Evolutionary conservation across 2,113 vertebrate species (phyloP).

Genomic region (Accipiter cooperii): DNA sequence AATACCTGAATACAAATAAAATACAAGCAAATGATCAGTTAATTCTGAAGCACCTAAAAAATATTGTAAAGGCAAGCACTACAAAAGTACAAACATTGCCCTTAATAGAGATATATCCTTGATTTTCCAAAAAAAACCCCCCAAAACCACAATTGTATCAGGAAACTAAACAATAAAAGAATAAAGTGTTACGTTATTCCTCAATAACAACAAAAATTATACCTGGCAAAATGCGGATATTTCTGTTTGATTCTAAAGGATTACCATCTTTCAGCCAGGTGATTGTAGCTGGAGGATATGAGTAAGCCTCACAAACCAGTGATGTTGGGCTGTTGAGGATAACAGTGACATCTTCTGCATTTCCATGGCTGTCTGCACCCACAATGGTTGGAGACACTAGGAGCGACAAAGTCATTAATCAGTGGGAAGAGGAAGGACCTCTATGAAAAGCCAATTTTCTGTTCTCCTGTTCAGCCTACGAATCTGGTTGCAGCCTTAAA

Average conservation of each 20-base stretch:
- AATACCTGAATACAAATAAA: background rate
- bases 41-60: background rate
- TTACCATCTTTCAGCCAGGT: slow-evolving; percentile 90
- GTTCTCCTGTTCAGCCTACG: background rate
- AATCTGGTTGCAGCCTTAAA: background rate
- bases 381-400: slow-evolving; percentile 89
- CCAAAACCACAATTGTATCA: background rate
- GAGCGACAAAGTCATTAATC: background rate
- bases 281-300: slow-evolving; percentile 88
- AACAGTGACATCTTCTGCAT: slow-evolving; percentile 84
- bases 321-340: slow-evolving; percentile 90
- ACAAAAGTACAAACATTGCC: background rate
- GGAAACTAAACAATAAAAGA: background rate
- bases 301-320: slow-evolving; percentile 89
- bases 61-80: background rate
- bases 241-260: slow-evolving; percentile 80
- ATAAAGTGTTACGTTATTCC: background rate
- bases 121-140: background rate
- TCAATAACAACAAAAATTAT: background rate
- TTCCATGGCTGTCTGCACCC: slow-evolving; percentile 72
- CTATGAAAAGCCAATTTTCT: background rate
- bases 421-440: background rate
- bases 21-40: background rate
- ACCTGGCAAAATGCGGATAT: slow-evolving; percentile 91
- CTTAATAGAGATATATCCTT: background rate